Conservation (phyloP, 2,888 invertebrate species). For the Callimorpha dominula region DNA sequence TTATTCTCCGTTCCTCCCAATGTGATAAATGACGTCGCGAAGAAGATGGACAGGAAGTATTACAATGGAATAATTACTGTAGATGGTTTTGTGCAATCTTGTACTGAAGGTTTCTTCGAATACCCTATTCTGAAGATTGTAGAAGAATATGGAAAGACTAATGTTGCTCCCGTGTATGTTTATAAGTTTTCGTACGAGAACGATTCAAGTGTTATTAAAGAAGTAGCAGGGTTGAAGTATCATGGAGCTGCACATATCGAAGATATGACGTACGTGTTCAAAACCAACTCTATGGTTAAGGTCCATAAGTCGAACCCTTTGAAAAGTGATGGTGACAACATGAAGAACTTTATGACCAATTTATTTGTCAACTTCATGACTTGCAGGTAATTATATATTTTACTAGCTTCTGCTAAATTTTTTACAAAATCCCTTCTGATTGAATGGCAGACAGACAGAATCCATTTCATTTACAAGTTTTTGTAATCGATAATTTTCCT, state of each 20-base stretch:
- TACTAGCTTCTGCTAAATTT: background rate
- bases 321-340: conserved; percentile 52
- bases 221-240: conserved; percentile 65
- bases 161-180: conserved; percentile 79
- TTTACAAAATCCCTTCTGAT: too few relatives aligned
- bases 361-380: conserved; percentile 68
- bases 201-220: conserved; percentile 78
- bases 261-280: conserved; percentile 86
- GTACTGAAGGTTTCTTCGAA: conserved; percentile 68
- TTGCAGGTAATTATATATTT: conserved; percentile 62
- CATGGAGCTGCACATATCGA: conserved; percentile 87
- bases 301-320: conserved; percentile 43
- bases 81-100: conserved; percentile 63
- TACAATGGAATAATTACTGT: conserved; percentile 59
- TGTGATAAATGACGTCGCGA: conserved; percentile 47
- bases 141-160: conserved; percentile 48
- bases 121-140: conserved; percentile 72
- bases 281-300: conserved; percentile 62
- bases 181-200: conserved; percentile 85
- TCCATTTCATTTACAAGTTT: too few relatives aligned
- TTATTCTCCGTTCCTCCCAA: conserved; percentile 55
- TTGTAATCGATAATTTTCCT: too few relatives aligned
- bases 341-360: conserved; percentile 68
- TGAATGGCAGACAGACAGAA: too few relatives aligned
- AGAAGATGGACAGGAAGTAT: conserved; percentile 60